phyloP scores from a whole-genome alignment of 2,888 invertebrate genomes.

The Latrodectus hesperus region DNA sequence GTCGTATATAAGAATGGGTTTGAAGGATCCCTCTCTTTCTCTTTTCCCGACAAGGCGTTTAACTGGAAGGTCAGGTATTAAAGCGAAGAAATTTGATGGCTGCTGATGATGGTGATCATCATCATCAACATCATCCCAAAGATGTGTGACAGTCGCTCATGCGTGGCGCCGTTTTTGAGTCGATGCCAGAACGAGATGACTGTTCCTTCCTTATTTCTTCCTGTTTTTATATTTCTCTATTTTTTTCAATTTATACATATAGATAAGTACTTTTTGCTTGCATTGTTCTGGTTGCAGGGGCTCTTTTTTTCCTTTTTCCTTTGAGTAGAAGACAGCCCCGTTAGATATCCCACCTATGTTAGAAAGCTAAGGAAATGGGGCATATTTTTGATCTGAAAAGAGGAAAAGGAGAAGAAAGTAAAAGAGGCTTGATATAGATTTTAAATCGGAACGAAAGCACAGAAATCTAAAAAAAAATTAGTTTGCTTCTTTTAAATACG shows the following conservation, averaged over 20 bases:
- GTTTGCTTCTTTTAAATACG: conserved; percentile 5
- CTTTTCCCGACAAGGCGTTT: conserved; percentile 1
- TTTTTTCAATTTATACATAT: conserved; percentile 5
- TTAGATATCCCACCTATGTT: conserved; percentile 47
- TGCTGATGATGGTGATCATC: conserved; percentile 25
- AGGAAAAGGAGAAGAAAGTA: not conserved
- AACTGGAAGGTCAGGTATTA: conserved; percentile 49
- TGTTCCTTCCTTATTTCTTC: not conserved
- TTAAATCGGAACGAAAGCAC: conserved; percentile 41
- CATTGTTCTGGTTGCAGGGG: conserved; percentile 23
- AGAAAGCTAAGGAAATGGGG: conserved; percentile 50
- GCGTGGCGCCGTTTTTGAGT: conserved; percentile 56
- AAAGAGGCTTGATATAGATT: conserved; percentile 33
- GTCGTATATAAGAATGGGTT: not conserved
- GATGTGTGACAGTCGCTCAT: conserved; percentile 50
- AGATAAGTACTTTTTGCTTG: conserved; percentile 30
- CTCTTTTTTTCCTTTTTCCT: conserved; percentile 18
- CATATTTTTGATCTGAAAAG: conserved; percentile 11
- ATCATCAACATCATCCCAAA: conserved; percentile 53
- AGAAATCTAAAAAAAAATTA: not conserved
- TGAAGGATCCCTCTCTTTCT: not conserved
- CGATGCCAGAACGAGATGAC: conserved; percentile 18
- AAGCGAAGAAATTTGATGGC: conserved; percentile 34
- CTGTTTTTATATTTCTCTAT: not conserved
- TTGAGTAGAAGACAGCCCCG: not conserved